These are phyloP conservation scores for Malurus melanocephalus DNA, from an alignment of 2,113 vertebrate species.

Conservation along the genomic window DNA sequence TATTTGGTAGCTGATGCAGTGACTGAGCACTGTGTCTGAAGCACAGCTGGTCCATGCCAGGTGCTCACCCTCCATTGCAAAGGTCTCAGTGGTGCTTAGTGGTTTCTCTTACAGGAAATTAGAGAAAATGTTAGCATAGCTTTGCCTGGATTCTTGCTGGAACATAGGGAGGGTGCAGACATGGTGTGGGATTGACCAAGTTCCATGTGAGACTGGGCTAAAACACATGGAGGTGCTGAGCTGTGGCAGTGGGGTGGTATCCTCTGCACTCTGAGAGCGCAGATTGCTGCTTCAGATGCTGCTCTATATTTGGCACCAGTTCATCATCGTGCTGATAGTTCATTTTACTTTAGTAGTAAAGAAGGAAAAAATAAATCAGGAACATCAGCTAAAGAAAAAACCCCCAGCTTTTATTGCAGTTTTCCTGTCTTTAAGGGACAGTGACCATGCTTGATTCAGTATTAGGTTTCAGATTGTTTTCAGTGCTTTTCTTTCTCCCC, in stretches of 20 bases:
- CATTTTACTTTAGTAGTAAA: not conserved
- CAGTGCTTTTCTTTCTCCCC: not conserved
- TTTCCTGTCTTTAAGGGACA: not conserved
- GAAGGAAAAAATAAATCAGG: not conserved
- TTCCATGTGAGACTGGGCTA: not conserved
- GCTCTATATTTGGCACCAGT: not conserved
- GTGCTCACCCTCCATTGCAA: accelerated
- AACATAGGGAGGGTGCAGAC: not conserved
- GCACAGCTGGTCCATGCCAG: accelerated
- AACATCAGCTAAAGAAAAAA: not conserved
- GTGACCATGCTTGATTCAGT: not conserved
- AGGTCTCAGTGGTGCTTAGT: not conserved
- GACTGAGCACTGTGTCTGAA: not conserved
- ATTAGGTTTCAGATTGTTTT: not conserved
- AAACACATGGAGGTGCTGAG: not conserved
- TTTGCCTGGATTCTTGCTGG: not conserved
- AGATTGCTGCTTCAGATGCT: not conserved
- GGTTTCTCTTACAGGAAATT: not conserved
- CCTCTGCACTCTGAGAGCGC: not conserved
- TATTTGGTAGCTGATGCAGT: not conserved
- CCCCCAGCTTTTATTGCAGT: not conserved
- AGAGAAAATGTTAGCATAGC: not conserved
- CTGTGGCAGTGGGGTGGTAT: not conserved
- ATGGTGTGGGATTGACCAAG: not conserved
- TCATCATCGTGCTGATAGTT: not conserved